phyloP scores from a whole-genome alignment of 2,888 invertebrate species.

The Drosophila paramelanica region DNA sequence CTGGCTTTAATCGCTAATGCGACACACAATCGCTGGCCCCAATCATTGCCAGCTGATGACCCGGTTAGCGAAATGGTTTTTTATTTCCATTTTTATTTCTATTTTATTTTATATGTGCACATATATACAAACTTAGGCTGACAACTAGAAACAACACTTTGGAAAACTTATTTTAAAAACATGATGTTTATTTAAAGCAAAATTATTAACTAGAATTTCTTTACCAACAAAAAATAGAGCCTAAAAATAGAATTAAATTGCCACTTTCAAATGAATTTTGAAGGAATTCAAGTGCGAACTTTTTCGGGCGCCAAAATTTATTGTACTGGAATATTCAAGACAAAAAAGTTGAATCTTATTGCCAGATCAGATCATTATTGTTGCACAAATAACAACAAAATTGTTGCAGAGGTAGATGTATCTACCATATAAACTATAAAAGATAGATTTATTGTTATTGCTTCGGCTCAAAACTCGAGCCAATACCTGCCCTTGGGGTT shows the following conservation, averaged over 20 bases:
- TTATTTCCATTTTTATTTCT: not conserved
- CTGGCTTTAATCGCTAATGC: constrained; percentile 45
- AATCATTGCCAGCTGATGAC: constrained; percentile 49
- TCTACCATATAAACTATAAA: no score
- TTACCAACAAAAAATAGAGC: not conserved
- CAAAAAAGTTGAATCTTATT: no score
- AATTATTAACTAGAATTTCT: not conserved
- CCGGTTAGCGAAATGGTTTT: constrained; percentile 50
- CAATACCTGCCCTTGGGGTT: no score
- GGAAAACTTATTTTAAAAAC: not conserved
- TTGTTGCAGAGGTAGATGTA: no score
- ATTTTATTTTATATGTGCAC: constrained; percentile 9
- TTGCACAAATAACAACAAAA: no score
- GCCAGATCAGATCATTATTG: no score
- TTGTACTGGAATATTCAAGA: no score
- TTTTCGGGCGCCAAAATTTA: no score
- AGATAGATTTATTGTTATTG: no score
- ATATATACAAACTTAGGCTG: not conserved
- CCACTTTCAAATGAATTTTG: no score
- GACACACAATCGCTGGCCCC: constrained; percentile 47
- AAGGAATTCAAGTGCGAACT: no score
- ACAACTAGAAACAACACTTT: not conserved
- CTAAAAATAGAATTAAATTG: not conserved
- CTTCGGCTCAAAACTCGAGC: no score
- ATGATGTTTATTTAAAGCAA: not conserved